Base-by-base conservation (phyloP, 2,888 invertebrate species). In the Drosophila setosimentum region DNA sequence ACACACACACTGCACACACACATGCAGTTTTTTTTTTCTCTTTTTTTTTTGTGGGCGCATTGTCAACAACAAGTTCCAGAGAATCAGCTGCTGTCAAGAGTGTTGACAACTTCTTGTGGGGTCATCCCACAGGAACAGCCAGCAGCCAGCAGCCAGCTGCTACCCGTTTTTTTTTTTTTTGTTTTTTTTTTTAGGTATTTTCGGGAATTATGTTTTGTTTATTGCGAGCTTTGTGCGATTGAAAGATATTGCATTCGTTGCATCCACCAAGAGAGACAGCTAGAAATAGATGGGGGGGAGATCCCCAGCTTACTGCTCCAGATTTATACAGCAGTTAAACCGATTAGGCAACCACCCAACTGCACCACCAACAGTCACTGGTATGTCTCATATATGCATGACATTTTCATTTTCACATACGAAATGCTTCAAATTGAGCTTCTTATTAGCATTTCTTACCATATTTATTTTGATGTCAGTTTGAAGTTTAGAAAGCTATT, bases 101-200 rank as follows among this genome's bases (percentile, higher is more conserved):
- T 75, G 84, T 79, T 87, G 89, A 82, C 82, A 87, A 72, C 85
- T 76, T 80, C 86, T 76, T 86, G 85, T 81, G 86, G 83, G 85
- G 85, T 83, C 87, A 65, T 13, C 50, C 59, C 55, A 55, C 53
- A 60, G 24, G 60, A 42, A 61, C 48, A 24, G 45, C 24, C 24
- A 45, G 45, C 45, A 45, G 24, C 16, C 45, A 18, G 45, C 45
- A 21, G 68, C 35, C 67, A 62, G 76, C 62, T 75, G 78, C 78
- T 74, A 68, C 66, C 64, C 55, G 64, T 50, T 53, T 67, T 32
- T 58, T 24, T 45, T 42, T 6, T 2, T 2, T 2, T 2, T 4
- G 0, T 10, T 40, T 40, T 24, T 24, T 16, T 45, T 45, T 13
- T 24, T 16, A 27, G 18, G 16, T 35, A 62, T 51, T 78, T 81